These are phyloP conservation scores for Helleia helle DNA, from an alignment of 2,888 invertebrate species.

Conservation along the genomic window DNA sequence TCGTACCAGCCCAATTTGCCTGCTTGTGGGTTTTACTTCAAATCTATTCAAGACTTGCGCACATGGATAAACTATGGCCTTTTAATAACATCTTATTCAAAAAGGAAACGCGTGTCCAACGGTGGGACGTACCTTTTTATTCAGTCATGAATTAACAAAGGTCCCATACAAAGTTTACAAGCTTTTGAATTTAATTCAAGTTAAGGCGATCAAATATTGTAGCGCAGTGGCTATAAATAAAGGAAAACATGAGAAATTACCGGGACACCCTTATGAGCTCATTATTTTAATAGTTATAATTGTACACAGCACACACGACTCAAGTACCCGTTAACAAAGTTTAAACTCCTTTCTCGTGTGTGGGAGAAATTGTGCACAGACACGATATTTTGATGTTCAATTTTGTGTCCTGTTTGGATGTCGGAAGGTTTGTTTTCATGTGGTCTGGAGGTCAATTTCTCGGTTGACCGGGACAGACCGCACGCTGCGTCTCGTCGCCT, in stretches of 20 bases:
- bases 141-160: too few relatives aligned
- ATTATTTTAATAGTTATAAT: slow-evolving; percentile 65
- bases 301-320: slow-evolving; percentile 21
- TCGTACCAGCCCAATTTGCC: too few relatives aligned
- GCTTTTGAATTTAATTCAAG: not conserved
- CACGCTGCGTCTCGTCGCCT: slow-evolving; percentile 54
- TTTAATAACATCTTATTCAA: too few relatives aligned
- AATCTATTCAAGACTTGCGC: too few relatives aligned
- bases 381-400: slow-evolving; percentile 20
- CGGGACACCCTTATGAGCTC: slow-evolving; percentile 59
- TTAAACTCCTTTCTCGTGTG: slow-evolving; percentile 20
- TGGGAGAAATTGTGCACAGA: slow-evolving; percentile 30
- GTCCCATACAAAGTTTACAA: too few relatives aligned
- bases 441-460: slow-evolving; percentile 22
- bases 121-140: too few relatives aligned
- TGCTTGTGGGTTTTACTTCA: too few relatives aligned
- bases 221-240: slow-evolving; percentile 51
- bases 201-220: not conserved
- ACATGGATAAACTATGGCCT: too few relatives aligned
- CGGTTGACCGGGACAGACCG: slow-evolving; percentile 48
- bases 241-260: slow-evolving; percentile 64
- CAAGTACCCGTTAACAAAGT: slow-evolving; percentile 25
- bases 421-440: slow-evolving; percentile 26
- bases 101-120: too few relatives aligned
- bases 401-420: slow-evolving; percentile 21